A percentile compares a stretch with the other conserved stretches of the same genome.
Evolutionary conservation across 1,140 invertebrate species (phyloP).

Genomic region (Matsumurasca onukii): DNA sequence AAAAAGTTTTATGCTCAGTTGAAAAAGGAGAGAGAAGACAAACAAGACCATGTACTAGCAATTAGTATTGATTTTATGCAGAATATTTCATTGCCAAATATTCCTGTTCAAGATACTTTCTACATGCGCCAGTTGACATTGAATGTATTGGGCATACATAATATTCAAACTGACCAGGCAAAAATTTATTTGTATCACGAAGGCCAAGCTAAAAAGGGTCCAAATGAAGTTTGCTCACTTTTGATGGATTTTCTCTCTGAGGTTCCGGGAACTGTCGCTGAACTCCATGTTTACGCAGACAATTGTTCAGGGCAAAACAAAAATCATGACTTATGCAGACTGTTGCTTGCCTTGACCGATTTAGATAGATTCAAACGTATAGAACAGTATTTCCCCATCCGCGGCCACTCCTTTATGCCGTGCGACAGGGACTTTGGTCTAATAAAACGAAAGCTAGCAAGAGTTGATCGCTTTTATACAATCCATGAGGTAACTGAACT

Average conservation of each 20-base stretch:
- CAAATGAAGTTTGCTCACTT: slow-evolving; percentile 43
- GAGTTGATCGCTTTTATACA: no score
- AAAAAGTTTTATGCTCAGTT: slow-evolving; percentile 42
- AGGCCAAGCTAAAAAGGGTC: slow-evolving; percentile 39
- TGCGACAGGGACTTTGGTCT: slow-evolving; percentile 44
- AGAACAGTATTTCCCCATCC: slow-evolving; percentile 38
- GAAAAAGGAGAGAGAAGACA: slow-evolving; percentile 36
- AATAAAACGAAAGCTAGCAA: no score
- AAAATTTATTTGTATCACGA: slow-evolving; percentile 42
- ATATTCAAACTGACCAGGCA: slow-evolving; percentile 39
- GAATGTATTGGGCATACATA: slow-evolving; percentile 42
- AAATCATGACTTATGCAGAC: slow-evolving; percentile 32
- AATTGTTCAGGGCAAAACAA: slow-evolving; percentile 37
- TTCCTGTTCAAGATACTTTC: slow-evolving; percentile 38
- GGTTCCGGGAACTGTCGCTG: slow-evolving; percentile 1
- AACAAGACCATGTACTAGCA: slow-evolving; percentile 29
- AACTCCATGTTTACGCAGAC: background rate
- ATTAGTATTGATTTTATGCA: slow-evolving; percentile 46
- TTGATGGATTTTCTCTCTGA: slow-evolving; percentile 40
- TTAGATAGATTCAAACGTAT: slow-evolving; percentile 36
- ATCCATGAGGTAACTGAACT: no score
- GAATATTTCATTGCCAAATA: slow-evolving; percentile 43
- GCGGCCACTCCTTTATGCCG: slow-evolving; percentile 42
- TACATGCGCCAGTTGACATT: slow-evolving; percentile 43
- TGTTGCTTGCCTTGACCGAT: slow-evolving; percentile 27